Evolutionary conservation across 2,797 vertebrate genomes (phyloP), one percentile per base, ranked within the genome.

Genomic region (Acanthiza pusilla): DNA sequence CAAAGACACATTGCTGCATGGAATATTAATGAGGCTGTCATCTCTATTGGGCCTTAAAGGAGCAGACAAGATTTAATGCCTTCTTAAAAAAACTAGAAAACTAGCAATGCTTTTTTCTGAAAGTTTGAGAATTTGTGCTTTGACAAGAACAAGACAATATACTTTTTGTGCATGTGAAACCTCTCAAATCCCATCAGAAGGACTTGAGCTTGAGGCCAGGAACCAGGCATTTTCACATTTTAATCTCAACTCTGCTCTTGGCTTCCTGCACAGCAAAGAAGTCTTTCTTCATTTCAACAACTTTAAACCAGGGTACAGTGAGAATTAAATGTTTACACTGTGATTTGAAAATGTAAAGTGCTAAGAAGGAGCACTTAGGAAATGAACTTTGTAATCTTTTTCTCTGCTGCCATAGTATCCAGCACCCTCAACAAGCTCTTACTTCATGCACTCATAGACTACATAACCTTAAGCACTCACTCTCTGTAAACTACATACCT

Each of bases 401-500:
- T 90, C 66, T 62, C 89, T 82, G 87, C 76, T 93, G 79, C 93
- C 77, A 85, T 77, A 68, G 91, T 75, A 94, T 83, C 89, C 60
- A 81, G 85, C 76, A 83, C 80, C 54, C 70, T 94, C 82, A 86
- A 93, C 29, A 91, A 91, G 47, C 40, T 89, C 90, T 91, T 90
- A 73, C 63, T 92, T 77, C 55, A 73, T 45, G 72, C 62, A 88
- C 74, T 89, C 53, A 75, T 13, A 82, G 89, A 61, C 68, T 74
- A 68, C 82, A 83, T 88, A 91, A 95, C 42, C 73, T 94, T 86
- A 85, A 96, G 91, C 67, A 87, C 71, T 87, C 87, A 50, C 66
- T 72, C 78, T 87, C 79, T 94, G 87, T 94, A 96, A 97, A 96
- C 94, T 75, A 68, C 89, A 94, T 94, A 95, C 73, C 88, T 91